Evolutionary conservation across 2,797 vertebrate species (phyloP).

Genomic region (Platalea minor): DNA sequence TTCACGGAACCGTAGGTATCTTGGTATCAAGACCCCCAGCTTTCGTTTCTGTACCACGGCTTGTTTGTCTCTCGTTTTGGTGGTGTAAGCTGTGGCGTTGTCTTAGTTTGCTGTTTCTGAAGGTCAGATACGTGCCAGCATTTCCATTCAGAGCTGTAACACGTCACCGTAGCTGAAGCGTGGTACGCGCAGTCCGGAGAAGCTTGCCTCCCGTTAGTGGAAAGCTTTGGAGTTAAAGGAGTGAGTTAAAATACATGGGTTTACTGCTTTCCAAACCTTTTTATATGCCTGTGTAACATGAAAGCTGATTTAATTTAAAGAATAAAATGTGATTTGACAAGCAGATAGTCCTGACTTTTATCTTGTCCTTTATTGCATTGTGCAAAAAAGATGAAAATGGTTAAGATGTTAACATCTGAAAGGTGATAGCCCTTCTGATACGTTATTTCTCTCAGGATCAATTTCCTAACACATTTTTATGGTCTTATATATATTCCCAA

Average conservation of each 20-base stretch:
- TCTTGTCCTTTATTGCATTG: not conserved
- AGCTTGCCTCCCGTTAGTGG: not conserved
- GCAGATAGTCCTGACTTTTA: not conserved
- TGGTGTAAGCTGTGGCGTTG: not conserved
- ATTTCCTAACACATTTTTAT: not conserved
- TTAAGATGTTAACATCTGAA: not conserved
- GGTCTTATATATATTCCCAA: not conserved
- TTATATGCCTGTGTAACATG: not conserved
- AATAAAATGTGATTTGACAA: not conserved
- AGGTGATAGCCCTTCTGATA: not conserved
- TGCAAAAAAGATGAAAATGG: not conserved
- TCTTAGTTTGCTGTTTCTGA: not conserved
- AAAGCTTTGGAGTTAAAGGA: not conserved
- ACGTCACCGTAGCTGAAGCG: not conserved
- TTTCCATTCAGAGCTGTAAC: not conserved
- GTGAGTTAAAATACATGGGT: not conserved
- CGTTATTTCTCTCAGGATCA: not conserved
- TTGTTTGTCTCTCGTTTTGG: not conserved
- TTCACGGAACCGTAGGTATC: accelerated
- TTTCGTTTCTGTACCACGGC: not conserved
- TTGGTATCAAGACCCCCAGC: not conserved
- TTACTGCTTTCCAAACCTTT: not conserved
- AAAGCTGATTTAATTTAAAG: not conserved
- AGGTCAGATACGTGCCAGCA: not conserved
- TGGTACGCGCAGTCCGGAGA: not conserved